Conservation (phyloP, 1,140 invertebrate species). For the Listronotus oregonensis region DNA sequence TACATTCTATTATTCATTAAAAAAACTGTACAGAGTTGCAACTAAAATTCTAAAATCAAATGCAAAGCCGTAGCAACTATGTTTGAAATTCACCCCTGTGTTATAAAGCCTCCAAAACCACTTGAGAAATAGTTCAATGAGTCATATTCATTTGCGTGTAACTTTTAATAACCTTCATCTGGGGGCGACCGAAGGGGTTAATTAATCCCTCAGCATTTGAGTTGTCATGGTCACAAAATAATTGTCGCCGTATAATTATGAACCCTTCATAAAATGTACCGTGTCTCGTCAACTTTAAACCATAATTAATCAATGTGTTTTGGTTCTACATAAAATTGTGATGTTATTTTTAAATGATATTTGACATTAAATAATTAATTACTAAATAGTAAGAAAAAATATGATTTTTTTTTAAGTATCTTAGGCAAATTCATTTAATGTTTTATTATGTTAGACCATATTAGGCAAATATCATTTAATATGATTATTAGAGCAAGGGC, state of each 20-base stretch:
- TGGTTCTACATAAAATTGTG: background rate
- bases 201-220: conserved; percentile 48
- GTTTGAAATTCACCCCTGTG: conserved; percentile 17
- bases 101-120: conserved; percentile 37
- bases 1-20: too few relatives aligned
- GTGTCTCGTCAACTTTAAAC: conserved; percentile 16
- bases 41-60: background rate
- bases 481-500: too few relatives aligned
- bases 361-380: too few relatives aligned
- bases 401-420: too few relatives aligned
- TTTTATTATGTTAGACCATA: too few relatives aligned
- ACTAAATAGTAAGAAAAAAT: too few relatives aligned
- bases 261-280: conserved; percentile 12
- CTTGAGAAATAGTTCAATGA: conserved; percentile 48
- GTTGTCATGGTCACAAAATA: conserved; percentile 52
- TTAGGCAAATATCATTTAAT: too few relatives aligned
- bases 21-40: background rate
- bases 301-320: conserved; percentile 20
- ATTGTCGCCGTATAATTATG: conserved; percentile 39
- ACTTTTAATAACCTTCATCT: conserved; percentile 50
- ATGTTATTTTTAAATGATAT: background rate
- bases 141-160: conserved; percentile 52
- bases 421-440: too few relatives aligned
- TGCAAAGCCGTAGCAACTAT: background rate
- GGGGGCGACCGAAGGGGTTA: conserved; percentile 47